Evolutionary conservation across 1,140 invertebrate genomes (phyloP), one percentile per base, ranked within the genome.

Genomic region (Periplaneta americana): DNA sequence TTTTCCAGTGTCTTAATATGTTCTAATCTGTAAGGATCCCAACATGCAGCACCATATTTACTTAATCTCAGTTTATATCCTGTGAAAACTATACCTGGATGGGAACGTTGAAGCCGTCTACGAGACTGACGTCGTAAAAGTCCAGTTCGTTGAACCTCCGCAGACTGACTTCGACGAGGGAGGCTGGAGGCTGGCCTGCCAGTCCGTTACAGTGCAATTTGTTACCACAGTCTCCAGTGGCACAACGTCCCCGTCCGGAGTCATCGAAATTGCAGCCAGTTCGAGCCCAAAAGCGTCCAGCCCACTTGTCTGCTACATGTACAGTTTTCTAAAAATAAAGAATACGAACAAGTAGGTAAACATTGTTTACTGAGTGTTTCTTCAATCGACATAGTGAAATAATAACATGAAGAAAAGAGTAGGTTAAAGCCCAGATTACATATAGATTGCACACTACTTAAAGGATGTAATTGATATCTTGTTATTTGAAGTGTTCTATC

Each of bases 21-120:
- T n/a, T n/a, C n/a, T n/a, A n/a, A n/a, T n/a, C n/a, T n/a, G n/a
- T n/a, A n/a, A n/a, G n/a, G n/a, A n/a, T n/a, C n/a, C n/a, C n/a
- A n/a, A n/a, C n/a, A n/a, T n/a, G n/a, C n/a, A n/a, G n/a, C n/a
- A n/a, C n/a, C n/a, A n/a, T n/a, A n/a, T n/a, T n/a, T n/a, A n/a
- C n/a, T n/a, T n/a, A n/a, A n/a, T n/a, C n/a, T n/a, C n/a, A n/a
- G n/a, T n/a, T n/a, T n/a, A n/a, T n/a, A n/a, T n/a, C n/a, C n/a
- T n/a, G n/a, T n/a, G n/a, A 75, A 75, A 75, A 86, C 13, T 48
- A 78, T 35, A 87, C 84, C 10, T 80, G 79, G 79, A 87, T 82
- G 10, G 84, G 84, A 13, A 87, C 74, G 79, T 87, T 87, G 78
- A 83, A 87, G 1, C 86, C 87, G 79, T 87, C 87, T 15, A 87